Evolutionary conservation across 2,888 invertebrate species (phyloP), one percentile per base, ranked within the genome.

Genomic region (Sycophila texana): DNA sequence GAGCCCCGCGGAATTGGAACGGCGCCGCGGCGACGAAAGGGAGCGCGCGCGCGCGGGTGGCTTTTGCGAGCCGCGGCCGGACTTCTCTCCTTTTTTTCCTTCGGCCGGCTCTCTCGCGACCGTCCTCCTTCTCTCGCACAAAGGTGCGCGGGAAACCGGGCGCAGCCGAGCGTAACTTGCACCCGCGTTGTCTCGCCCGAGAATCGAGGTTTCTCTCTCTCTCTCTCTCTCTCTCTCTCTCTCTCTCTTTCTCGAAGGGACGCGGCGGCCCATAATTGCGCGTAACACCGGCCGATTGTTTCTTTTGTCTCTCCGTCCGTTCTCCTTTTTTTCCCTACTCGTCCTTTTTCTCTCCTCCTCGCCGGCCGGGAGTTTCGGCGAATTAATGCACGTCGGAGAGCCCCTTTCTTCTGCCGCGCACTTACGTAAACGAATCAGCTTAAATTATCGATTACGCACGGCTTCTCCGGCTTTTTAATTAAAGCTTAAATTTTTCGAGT

Each of bases 121-220:
- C 18, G 51, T 49, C 55, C n/a, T 18, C 51, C 49, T 20, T 13
- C 53, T 55, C 30, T 53, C 53, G 30, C 61, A 82, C 82, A 77
- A 80, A 82, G 80, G 81, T 82, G 83, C 72, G 83, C 82, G 80
- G 57, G 71, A 39, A 26, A 10, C 14, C 26, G 81, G 76, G 82
- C 73, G 82, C 84, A 85, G 81, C 85, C 80, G 84, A 86, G 84
- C 85, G 84, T 83, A 84, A 86, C 87, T 81, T 81, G 74, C 81
- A 78, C 22, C 68, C 74, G 51, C 67, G 58, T 77, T 77, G 77
- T 77, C 77, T 77, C 30, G 55, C 20, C 49, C 39, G 70, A 26
- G 47, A 67, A 77, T 77, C 77, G 73, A 60, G 66, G 68, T 79
- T 74, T 79, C 58, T 22, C n/a, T 71, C 78, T 65, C 30, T 72